These are phyloP conservation scores for Sisyra terminalis DNA, from an alignment of 2,888 invertebrate genomes.

Conservation along the genomic window DNA sequence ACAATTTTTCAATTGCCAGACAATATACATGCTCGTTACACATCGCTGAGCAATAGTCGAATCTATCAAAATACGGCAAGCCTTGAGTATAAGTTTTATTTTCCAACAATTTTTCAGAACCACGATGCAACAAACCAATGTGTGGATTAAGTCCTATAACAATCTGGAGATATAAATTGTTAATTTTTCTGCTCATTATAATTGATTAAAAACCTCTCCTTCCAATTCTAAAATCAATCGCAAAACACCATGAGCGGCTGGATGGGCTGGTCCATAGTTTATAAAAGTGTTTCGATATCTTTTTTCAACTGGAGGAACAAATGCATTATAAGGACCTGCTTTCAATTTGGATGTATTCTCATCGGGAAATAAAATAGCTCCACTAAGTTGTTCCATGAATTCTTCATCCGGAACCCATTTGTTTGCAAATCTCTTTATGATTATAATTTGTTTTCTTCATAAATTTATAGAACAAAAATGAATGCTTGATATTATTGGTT, in stretches of 20 bases:
- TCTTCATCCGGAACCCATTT: slow-evolving; percentile 52
- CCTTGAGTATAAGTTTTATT: slow-evolving; percentile 74
- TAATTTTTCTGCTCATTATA: slow-evolving; percentile 1
- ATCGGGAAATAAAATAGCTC: slow-evolving; percentile 39
- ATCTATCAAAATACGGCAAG: slow-evolving; percentile 71
- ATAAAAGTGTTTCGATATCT: slow-evolving; percentile 46
- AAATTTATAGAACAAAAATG: too few relatives aligned
- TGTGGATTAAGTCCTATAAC: slow-evolving; percentile 69
- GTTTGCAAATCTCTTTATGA: slow-evolving; percentile 10
- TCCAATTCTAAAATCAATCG: slow-evolving; percentile 64
- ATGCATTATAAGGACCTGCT: slow-evolving; percentile 11
- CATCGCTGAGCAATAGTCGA: slow-evolving; percentile 78
- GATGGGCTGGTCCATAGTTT: slow-evolving; percentile 84
- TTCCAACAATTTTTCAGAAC: slow-evolving; percentile 82
- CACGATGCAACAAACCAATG: slow-evolving; percentile 73
- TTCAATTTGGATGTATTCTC: slow-evolving; percentile 22
- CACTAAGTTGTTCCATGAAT: slow-evolving; percentile 34
- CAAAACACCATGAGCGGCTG: slow-evolving; percentile 80
- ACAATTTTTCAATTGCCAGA: slow-evolving; percentile 66
- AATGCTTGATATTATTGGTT: too few relatives aligned
- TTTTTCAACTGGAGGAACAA: slow-evolving; percentile 29
- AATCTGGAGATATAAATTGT: slow-evolving; percentile 28
- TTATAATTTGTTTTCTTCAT: too few relatives aligned
- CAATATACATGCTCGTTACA: slow-evolving; percentile 64
- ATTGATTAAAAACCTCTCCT: slow-evolving; percentile 43